Evolutionary conservation across 2,797 vertebrate genomes (phyloP).

Genomic region (Chrysocyon brachyurus): DNA sequence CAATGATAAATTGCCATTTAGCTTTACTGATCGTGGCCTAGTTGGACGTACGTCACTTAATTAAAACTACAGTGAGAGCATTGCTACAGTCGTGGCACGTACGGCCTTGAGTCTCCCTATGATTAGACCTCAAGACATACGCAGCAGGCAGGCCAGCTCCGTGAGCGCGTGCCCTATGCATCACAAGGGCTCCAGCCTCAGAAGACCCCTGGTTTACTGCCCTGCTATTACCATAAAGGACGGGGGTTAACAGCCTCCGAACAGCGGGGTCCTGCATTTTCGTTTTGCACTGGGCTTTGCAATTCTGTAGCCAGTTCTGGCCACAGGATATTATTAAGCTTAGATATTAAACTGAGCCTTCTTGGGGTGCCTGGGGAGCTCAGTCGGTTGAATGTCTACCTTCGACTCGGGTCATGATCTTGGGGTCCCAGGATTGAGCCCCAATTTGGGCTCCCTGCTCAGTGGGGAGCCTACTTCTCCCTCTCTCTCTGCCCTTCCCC

Average conservation of each 20-base stretch:
- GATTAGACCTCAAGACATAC: not conserved
- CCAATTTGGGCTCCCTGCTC: not conserved
- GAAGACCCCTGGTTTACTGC: not conserved
- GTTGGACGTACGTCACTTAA: not conserved
- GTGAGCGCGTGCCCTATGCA: not conserved
- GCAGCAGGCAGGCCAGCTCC: too few species aligned
- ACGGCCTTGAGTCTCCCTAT: not conserved
- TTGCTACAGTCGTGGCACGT: too few species aligned
- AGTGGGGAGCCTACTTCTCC: not conserved
- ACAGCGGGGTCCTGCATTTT: not conserved
- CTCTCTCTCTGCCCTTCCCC: not conserved
- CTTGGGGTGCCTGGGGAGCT: not conserved
- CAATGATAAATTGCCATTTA: not conserved
- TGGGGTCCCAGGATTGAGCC: not conserved
- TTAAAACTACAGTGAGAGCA: not conserved
- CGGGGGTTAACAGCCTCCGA: not conserved
- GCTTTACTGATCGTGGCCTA: not conserved
- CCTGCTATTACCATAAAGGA: not conserved
- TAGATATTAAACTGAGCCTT: not conserved
- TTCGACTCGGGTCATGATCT: not conserved
- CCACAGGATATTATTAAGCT: not conserved
- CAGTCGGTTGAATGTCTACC: not conserved
- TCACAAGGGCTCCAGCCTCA: not conserved
- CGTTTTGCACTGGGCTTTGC: not conserved
- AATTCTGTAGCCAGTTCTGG: not conserved